phyloP scores from a whole-genome alignment of 2,113 vertebrate species.

The Onychorhynchus coronatus region DNA sequence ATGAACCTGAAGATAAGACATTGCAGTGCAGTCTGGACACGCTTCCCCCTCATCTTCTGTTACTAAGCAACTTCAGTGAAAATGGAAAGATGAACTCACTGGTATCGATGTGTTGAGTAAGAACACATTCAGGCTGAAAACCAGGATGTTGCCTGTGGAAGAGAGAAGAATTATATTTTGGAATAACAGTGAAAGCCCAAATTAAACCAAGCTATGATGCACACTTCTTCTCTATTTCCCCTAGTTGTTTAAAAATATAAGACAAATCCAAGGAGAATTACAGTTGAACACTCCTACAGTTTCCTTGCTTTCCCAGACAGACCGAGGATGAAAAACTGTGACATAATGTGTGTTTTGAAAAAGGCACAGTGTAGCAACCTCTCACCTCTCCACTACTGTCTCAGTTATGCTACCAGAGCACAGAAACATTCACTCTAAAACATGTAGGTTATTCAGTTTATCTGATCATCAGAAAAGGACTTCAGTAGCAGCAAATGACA shows the following conservation, averaged over 20 bases:
- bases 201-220: not conserved
- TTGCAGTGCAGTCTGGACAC: slow-evolving; percentile 19
- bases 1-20: slow-evolving; percentile 26
- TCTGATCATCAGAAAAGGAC: not conserved
- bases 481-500: not conserved
- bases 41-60: slow-evolving; percentile 44
- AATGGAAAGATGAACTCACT: slow-evolving; percentile 49
- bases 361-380: not conserved
- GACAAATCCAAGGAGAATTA: not conserved
- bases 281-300: not conserved
- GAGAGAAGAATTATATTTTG: not conserved
- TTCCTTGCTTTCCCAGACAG: not conserved
- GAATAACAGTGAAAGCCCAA: not conserved
- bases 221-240: not conserved
- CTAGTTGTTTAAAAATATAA: not conserved
- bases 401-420: not conserved
- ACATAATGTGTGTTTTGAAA: not conserved
- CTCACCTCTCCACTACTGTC: not conserved
- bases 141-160: not conserved
- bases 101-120: slow-evolving; percentile 42
- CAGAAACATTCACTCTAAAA: not conserved
- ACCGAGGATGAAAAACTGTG: not conserved
- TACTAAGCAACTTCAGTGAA: slow-evolving; percentile 63
- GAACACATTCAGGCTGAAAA: slow-evolving; percentile 35
- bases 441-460: not conserved